Percentiles rank a stretch among this genome's conserved stretches.
Conservation (phyloP, 2,888 invertebrate species). For the Eilema caniola region DNA sequence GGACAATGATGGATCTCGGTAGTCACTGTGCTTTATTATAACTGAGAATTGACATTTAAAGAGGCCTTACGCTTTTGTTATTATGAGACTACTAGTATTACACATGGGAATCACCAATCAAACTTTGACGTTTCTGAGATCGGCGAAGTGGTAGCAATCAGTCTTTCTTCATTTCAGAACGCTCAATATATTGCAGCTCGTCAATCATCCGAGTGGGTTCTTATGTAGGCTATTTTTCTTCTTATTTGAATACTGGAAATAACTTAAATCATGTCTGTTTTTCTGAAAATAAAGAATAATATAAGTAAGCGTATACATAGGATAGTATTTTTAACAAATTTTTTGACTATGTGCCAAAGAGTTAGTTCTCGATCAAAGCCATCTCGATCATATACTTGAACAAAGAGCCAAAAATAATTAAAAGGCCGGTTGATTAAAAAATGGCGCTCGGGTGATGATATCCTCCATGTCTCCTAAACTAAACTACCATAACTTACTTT, state of each 20-base stretch:
- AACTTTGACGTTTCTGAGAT: conserved; percentile 80
- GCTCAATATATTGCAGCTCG: conserved; percentile 71
- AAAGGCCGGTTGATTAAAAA: too few species aligned
- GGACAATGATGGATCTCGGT: conserved; percentile 77
- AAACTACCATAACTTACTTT: not conserved
- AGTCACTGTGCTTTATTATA: conserved; percentile 57
- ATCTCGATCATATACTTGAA: too few species aligned
- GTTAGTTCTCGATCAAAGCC: too few species aligned
- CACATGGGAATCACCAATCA: conserved; percentile 87
- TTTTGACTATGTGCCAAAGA: too few species aligned
- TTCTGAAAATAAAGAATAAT: not conserved
- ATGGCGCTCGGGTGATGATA: too few species aligned
- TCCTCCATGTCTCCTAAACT: not conserved
- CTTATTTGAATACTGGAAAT: conserved; percentile 73
- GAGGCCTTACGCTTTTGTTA: conserved; percentile 64
- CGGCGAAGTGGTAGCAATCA: conserved; percentile 73
- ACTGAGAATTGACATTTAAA: conserved; percentile 60
- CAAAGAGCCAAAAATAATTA: too few species aligned
- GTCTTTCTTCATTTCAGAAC: conserved; percentile 67
- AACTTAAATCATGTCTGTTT: conserved; percentile 66
- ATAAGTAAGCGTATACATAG: not conserved
- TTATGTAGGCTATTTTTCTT: conserved; percentile 65
- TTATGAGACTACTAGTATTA: conserved; percentile 81
- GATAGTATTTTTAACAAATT: too few species aligned
- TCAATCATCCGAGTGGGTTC: conserved; percentile 74